phyloP scores from a whole-genome alignment of 2,888 invertebrate species.

The Lottia gigantea region DNA sequence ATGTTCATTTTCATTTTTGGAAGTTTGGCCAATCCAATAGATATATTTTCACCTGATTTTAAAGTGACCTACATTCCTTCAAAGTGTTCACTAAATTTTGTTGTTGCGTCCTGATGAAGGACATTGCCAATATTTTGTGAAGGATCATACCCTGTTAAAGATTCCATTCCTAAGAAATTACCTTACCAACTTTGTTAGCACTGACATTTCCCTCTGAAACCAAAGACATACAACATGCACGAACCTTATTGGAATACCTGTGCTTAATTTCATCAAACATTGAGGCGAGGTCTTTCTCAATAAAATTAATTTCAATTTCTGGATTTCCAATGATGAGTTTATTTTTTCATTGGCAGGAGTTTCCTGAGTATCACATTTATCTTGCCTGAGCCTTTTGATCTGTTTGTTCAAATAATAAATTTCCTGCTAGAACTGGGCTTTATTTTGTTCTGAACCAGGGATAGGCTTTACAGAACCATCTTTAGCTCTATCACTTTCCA shows the following conservation, averaged over 20 bases:
- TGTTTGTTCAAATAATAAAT: too few species aligned
- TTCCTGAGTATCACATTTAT: too few species aligned
- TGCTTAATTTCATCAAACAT: not conserved
- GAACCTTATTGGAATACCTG: not conserved
- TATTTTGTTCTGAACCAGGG: too few species aligned
- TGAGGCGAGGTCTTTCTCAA: too few species aligned
- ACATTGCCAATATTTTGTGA: conserved; percentile 1
- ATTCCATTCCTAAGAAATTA: too few species aligned
- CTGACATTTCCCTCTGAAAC: not conserved
- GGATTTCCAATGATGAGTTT: too few species aligned
- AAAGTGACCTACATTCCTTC: conserved; percentile 9
- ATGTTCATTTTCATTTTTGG: not conserved
- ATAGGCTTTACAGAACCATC: too few species aligned
- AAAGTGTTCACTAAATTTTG: conserved; percentile 10
- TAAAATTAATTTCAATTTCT: too few species aligned
- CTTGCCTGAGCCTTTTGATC: too few species aligned
- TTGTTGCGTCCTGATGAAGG: conserved; percentile 12
- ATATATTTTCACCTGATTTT: not conserved
- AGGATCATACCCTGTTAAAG: not conserved
- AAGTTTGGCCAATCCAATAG: not conserved
- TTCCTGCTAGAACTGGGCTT: too few species aligned
- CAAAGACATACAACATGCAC: not conserved
- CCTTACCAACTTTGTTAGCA: not conserved
- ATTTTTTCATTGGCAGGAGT: too few species aligned
- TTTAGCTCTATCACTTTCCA: too few species aligned